phyloP scores from a whole-genome alignment of 1,140 invertebrate species.

The Microplitis demolitor region DNA sequence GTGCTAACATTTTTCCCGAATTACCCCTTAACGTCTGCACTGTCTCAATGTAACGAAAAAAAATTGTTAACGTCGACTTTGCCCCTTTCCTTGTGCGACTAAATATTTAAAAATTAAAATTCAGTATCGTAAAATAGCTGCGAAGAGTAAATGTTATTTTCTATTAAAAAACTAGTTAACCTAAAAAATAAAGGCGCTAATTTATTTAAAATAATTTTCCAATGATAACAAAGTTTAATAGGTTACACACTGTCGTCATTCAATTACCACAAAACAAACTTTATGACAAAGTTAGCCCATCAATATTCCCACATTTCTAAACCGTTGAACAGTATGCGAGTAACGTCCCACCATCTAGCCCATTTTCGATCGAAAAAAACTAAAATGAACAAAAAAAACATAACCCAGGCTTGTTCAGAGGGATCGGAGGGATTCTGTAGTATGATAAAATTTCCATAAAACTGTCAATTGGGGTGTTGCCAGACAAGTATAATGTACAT shows the following conservation, averaged over 20 bases:
- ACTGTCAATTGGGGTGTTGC: conserved; percentile 1
- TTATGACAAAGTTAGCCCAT: not conserved
- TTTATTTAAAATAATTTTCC: not conserved
- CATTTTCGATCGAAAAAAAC: not conserved
- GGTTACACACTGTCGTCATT: not conserved
- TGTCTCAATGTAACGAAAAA: too few relatives aligned
- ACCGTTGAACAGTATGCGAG: not conserved
- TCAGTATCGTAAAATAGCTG: too few relatives aligned
- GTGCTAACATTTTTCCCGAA: too few relatives aligned
- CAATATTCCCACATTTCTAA: conserved; percentile 2
- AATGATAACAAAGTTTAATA: not conserved
- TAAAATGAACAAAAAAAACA: too few relatives aligned
- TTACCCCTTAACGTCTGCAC: too few relatives aligned
- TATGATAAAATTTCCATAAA: not conserved
- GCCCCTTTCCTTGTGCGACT: too few relatives aligned
- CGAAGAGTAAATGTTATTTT: too few relatives aligned
- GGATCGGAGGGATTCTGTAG: not conserved
- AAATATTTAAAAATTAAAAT: too few relatives aligned
- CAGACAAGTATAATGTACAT: conserved; percentile 15
- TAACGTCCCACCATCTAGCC: not conserved
- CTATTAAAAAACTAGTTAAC: too few relatives aligned
- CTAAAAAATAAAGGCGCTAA: too few relatives aligned
- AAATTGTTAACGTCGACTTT: too few relatives aligned
- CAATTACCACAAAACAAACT: conserved; percentile 8
- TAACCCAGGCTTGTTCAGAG: not conserved